phyloP scores from a whole-genome alignment of 2,797 vertebrate genomes.

The Salarias fasciatus region DNA sequence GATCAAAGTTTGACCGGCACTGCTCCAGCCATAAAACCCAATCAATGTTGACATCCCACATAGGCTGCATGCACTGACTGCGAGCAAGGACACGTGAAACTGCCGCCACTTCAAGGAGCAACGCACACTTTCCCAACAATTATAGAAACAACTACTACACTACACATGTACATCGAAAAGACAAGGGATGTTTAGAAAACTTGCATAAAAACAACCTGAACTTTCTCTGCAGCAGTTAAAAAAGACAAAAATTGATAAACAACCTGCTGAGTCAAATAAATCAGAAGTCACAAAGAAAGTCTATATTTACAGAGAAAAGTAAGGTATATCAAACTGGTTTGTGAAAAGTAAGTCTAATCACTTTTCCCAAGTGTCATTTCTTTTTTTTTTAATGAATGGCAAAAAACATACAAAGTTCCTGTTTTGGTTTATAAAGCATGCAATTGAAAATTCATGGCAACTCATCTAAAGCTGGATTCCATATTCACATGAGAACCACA shows the following conservation, averaged over 20 bases:
- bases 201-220: slow-evolving; percentile 83
- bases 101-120: slow-evolving; percentile 28
- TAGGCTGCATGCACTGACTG: slow-evolving; percentile 57
- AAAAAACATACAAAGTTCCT: slow-evolving; percentile 45
- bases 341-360: slow-evolving; percentile 50
- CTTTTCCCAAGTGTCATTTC: slow-evolving; percentile 37
- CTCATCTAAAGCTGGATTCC: slow-evolving; percentile 58
- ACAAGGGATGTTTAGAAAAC: slow-evolving; percentile 66
- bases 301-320: slow-evolving; percentile 47
- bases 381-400: slow-evolving; percentile 39
- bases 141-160: slow-evolving; percentile 41
- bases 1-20: slow-evolving; percentile 75
- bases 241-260: slow-evolving; percentile 55
- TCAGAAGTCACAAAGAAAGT: slow-evolving; percentile 54
- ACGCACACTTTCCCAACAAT: slow-evolving; percentile 36
- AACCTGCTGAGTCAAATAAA: slow-evolving; percentile 56
- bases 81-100: slow-evolving; percentile 35
- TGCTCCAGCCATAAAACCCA: slow-evolving; percentile 64
- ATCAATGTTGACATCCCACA: slow-evolving; percentile 75
- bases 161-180: slow-evolving; percentile 22
- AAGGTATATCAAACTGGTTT: slow-evolving; percentile 39
- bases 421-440: slow-evolving; percentile 64
- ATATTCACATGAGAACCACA: slow-evolving; percentile 60
- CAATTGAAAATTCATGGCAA: slow-evolving; percentile 64
- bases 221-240: slow-evolving; percentile 64